Percentiles rank a stretch among this genome's conserved stretches.
Conservation (phyloP, 1,140 invertebrate genomes). For the Macrocentrus cingulum region DNA sequence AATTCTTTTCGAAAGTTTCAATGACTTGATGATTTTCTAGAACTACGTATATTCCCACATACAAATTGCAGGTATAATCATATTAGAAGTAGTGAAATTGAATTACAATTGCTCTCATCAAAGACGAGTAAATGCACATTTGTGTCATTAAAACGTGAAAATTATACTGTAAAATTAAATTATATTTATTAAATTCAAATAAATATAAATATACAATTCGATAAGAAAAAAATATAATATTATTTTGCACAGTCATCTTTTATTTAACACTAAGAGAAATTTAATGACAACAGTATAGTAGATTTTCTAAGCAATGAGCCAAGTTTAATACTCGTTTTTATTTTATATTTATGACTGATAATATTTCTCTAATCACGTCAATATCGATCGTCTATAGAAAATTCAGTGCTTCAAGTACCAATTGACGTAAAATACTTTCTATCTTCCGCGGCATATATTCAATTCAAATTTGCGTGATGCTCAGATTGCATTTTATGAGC, state of each 20-base stretch:
- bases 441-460: not conserved
- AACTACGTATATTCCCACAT: not conserved
- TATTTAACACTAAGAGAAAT: conserved; percentile 37
- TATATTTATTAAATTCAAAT: conserved; percentile 16
- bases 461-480: no score
- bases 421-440: not conserved
- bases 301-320: not conserved
- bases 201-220: not conserved
- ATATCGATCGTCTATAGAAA: no score
- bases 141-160: conserved; percentile 9
- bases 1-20: conserved; percentile 5
- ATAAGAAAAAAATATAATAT: conserved; percentile 18
- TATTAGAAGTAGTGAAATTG: not conserved
- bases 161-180: conserved; percentile 5
- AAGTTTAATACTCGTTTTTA: not conserved
- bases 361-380: no score
- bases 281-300: conserved; percentile 34
- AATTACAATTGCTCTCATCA: not conserved
- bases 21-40: conserved; percentile 15
- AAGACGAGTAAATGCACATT: not conserved
- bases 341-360: not conserved
- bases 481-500: no score
- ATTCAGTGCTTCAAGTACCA: not conserved
- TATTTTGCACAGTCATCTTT: conserved; percentile 15
- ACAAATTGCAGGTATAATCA: not conserved